Percentiles rank a stretch among this genome's conserved stretches.
Evolutionary conservation across 2,888 invertebrate genomes (phyloP).

Genomic region (Agonum fuliginosum): DNA sequence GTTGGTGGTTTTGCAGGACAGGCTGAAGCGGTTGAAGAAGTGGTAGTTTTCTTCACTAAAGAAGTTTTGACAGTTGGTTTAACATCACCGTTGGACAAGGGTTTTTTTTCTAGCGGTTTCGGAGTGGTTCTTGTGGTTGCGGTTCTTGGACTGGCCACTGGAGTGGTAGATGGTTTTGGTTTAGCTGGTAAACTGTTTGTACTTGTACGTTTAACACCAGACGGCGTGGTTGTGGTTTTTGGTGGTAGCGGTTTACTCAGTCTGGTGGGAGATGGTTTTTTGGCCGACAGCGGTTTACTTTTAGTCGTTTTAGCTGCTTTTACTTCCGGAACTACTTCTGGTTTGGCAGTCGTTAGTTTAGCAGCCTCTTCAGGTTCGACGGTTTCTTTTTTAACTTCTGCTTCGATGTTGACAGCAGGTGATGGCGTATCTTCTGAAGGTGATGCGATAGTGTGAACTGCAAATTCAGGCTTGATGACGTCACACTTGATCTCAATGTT

Average conservation of each 20-base stretch:
- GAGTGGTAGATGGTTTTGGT: constrained; percentile 60
- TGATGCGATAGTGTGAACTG: constrained; percentile 66
- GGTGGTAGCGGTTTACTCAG: constrained; percentile 58
- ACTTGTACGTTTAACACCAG: neutral
- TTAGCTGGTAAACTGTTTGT: constrained; percentile 54
- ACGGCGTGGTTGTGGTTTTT: neutral
- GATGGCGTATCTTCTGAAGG: constrained; percentile 66
- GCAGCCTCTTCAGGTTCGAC: constrained; percentile 67
- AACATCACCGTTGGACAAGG: constrained; percentile 76
- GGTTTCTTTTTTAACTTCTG: constrained; percentile 56
- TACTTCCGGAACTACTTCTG: constrained; percentile 61
- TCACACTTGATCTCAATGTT: constrained; percentile 65
- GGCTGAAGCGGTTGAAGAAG: neutral
- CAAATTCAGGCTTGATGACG: constrained; percentile 67
- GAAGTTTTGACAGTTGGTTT: constrained; percentile 68
- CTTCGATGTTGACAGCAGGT: constrained; percentile 62
- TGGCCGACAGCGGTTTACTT: constrained; percentile 65
- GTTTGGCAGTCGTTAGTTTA: no score
- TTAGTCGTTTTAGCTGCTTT: constrained; percentile 67
- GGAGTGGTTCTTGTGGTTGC: constrained; percentile 59
- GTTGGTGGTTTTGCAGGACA: neutral
- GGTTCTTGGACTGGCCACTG: constrained; percentile 62
- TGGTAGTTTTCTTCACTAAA: constrained; percentile 60
- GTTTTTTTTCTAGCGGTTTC: constrained; percentile 72
- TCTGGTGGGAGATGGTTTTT: constrained; percentile 61